Evolutionary conservation across 2,888 invertebrate genomes (phyloP), one percentile per base, ranked within the genome.

Genomic region (Operophtera brumata): DNA sequence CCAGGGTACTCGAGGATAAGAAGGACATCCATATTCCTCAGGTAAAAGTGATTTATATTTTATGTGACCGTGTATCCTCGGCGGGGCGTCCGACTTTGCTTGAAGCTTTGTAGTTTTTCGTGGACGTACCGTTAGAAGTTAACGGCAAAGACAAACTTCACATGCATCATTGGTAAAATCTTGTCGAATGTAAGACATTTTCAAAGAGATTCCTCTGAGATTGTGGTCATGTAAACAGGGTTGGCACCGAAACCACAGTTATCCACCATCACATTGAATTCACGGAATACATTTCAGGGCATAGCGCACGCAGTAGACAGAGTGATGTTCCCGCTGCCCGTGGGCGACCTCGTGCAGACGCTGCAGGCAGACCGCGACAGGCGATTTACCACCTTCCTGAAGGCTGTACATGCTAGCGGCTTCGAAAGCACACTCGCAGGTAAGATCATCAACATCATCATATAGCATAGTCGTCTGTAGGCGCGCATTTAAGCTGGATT

Each of bases 241-340:
- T 20, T 20, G 20, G 20, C 20, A 20, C 20, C 20, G 20, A 20
- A 20, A 20, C 14, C 1, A 13, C 35, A 40, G 12, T n/a, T 10
- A 30, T 20, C n/a, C 36, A 14, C 2, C 8, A 8, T 7, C 20
- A 4, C 20, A 8, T 41, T 11, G 7, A 20, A 20, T 20, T 20
- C 4, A 3, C n/a, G n/a, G n/a, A n/a, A n/a, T n/a, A n/a, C 2
- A 14, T 70, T 72, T 8, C 75, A 90, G 90, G 96, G 96, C 37
- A 92, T 96, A 65, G 96, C 96, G 0, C 96, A 96, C 73, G 94
- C 95, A 0, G 92, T 96, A 0, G 96, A 96, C 80, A 89, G 96
- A 20, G 96, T 96, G 3, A 96, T 96, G 96, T 96, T 96, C 90
- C 96, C 96, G 0, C 88, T 96, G 58, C 96, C 96, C 0, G 96